A percentile compares a stretch with the other conserved stretches of the same genome.
Conservation (phyloP, 1,140 invertebrate genomes). For the Tetragnatha versicolor region DNA sequence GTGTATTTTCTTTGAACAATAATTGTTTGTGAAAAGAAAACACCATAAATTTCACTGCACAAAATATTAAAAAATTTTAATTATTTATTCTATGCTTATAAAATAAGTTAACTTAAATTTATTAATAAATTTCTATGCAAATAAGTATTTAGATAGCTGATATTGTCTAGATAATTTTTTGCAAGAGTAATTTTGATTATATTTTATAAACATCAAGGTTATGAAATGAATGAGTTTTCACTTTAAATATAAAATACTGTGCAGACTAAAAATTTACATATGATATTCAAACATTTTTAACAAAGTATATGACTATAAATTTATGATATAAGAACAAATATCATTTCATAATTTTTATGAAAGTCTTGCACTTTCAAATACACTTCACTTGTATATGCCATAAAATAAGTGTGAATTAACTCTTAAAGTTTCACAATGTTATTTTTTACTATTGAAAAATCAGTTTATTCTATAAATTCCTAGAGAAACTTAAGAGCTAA, state of each 20-base stretch:
- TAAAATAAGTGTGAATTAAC: too few species aligned
- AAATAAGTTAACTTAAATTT: constrained; percentile 2
- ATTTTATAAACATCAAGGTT: neutral
- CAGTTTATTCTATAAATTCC: too few species aligned
- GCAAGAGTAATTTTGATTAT: neutral
- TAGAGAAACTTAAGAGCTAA: too few species aligned
- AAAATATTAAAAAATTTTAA: constrained; percentile 37
- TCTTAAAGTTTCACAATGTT: too few species aligned
- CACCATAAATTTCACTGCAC: neutral
- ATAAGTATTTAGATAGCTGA: neutral
- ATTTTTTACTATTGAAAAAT: too few species aligned
- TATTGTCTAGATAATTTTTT: constrained; percentile 5
- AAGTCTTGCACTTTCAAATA: neutral
- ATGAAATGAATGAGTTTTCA: neutral
- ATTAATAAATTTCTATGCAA: constrained; percentile 5
- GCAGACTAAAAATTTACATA: neutral
- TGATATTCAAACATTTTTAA: constrained; percentile 12
- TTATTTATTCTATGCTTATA: constrained; percentile 32
- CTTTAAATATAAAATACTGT: constrained; percentile 13
- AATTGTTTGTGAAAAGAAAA: too few species aligned
- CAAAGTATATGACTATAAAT: neutral
- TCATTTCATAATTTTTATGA: neutral
- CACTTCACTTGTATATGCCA: neutral
- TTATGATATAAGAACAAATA: neutral
- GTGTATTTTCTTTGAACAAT: too few species aligned